Conservation (phyloP, 2,888 invertebrate genomes). For the Merodon equestris region DNA sequence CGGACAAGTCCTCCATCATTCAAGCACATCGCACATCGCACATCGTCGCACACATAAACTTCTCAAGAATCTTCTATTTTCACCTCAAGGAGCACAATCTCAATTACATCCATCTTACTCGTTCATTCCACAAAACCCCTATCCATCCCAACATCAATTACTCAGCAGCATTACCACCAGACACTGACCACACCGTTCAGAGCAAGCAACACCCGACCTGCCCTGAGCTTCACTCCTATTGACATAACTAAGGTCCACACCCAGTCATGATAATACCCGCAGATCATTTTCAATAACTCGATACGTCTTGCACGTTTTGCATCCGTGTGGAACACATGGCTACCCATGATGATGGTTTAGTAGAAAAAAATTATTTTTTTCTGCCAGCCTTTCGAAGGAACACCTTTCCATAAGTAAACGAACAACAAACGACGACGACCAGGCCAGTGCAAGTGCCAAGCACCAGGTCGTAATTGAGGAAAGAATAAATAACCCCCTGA, state of each 20-base stretch:
- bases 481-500: constrained; percentile 64
- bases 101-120: too few relatives aligned
- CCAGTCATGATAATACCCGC: constrained; percentile 44
- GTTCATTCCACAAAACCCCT: too few relatives aligned
- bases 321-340: constrained; percentile 67
- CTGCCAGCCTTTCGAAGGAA: constrained; percentile 37
- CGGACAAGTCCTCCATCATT: too few relatives aligned
- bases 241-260: constrained; percentile 58
- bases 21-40: too few relatives aligned
- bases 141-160: too few relatives aligned
- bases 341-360: constrained; percentile 45
- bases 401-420: constrained; percentile 48
- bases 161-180: too few relatives aligned
- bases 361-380: constrained; percentile 17
- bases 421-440: constrained; percentile 59
- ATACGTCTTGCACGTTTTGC: constrained; percentile 61
- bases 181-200: too few relatives aligned
- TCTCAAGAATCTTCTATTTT: too few relatives aligned
- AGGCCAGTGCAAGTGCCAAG: constrained; percentile 27
- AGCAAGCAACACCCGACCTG: too few relatives aligned
- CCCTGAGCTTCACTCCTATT: constrained; percentile 19
- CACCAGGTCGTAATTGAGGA: constrained; percentile 46
- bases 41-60: too few relatives aligned
- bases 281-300: constrained; percentile 65
- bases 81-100: too few relatives aligned